These are phyloP conservation scores for Atlantisia rogersi DNA, from an alignment of 2,113 vertebrate species.

Conservation along the genomic window DNA sequence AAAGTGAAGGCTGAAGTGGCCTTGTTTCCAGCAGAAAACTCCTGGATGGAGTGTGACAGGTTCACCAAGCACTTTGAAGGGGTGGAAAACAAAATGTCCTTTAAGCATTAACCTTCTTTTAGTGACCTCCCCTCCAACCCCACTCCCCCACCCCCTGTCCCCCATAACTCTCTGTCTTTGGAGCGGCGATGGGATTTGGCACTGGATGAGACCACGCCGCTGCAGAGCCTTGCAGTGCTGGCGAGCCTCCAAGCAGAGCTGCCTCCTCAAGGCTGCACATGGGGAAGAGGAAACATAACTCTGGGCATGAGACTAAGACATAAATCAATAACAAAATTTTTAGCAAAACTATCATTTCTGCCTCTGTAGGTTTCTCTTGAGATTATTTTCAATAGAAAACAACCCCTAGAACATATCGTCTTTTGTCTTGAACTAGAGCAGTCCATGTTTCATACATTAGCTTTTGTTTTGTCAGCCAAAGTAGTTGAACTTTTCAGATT, in stretches of 20 bases:
- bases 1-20: not conserved
- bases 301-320: not conserved
- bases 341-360: not conserved
- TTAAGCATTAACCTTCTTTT: not conserved
- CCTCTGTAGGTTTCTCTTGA: not conserved
- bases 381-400: not conserved
- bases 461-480: not conserved
- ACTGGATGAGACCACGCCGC: fast-evolving
- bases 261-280: fast-evolving
- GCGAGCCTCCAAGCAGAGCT: not conserved
- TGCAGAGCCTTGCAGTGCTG: not conserved
- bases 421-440: not conserved
- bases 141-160: too few relatives aligned
- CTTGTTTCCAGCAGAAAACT: fast-evolving
- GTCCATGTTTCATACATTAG: not conserved
- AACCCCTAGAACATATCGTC: not conserved
- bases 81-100: not conserved
- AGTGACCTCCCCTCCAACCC: too few relatives aligned
- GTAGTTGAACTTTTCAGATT: not conserved
- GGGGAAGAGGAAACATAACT: not conserved
- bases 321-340: not conserved
- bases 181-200: not conserved
- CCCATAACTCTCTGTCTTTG: not conserved
- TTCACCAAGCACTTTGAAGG: not conserved
- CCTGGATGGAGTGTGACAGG: fast-evolving